Base-by-base conservation (phyloP, 2,113 vertebrate species). In the Planiliza haematocheilus region DNA sequence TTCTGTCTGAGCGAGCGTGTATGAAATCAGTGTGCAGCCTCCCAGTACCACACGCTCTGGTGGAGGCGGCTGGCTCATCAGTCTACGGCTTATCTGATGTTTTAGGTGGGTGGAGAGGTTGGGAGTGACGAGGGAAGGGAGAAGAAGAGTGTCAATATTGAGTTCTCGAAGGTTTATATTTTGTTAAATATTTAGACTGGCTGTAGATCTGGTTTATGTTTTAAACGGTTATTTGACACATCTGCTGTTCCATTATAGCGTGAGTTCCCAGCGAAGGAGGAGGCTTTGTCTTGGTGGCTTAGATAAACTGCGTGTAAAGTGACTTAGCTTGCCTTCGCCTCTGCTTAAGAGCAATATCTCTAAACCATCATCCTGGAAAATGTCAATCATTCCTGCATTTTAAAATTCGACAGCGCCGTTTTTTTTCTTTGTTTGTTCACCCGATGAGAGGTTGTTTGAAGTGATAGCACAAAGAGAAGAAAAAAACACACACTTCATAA, bases 1-100 rank as follows among this genome's bases (percentile, higher is more conserved):
- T 92, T 92, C 90, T 90, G 89, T 91, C 72, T 92, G 90, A 91
- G 90, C 76, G 70, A 88, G 86, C 70, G 82, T 79, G 84, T 85
- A 84, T 91, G 85, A 89, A 92, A 90, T 91, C 86, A 90, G 78
- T 85, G 85, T 81, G 85, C 81, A 81, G 82, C 71, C 88, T 90
- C 87, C 83, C 89, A 77, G 86, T 78, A 69, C 80, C 73, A 65
- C 87, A 92, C 79, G 86, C 88, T 88, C 85, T 74, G 85, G 79
- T 86, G 87, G 86, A 90, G 88, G 87, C 81, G 77, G 77, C 84
- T 79, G 84, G 73, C 89, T 91, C 90, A 88, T 88, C 90, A 88
- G 83, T 85, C 87, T 87, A 49, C 7, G 51, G 86, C 78, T 91
- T 87, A 91, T 91, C 83, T 88, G 85, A 89, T 88, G 83, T 76